A percentile compares a stretch with the other conserved stretches of the same genome.
These are phyloP conservation scores for Cerceris rybyensis DNA, from an alignment of 2,888 invertebrate species.

Conservation along the genomic window DNA sequence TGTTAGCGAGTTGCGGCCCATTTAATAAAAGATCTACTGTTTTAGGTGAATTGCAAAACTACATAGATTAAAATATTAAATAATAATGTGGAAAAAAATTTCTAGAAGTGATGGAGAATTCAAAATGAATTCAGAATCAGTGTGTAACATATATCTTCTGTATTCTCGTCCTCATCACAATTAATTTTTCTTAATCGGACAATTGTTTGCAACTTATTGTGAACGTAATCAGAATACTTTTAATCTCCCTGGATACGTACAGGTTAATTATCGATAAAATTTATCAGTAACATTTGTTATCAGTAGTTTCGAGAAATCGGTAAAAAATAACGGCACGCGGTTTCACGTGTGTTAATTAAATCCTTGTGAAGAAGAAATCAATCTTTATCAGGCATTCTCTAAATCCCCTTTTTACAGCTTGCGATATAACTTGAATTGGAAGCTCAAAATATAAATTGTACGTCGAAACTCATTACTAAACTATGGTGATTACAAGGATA, in stretches of 20 bases:
- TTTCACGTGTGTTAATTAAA: conserved; percentile 22
- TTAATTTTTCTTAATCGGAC: neutral
- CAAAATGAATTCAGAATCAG: no score
- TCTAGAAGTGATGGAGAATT: no score
- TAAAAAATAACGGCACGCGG: conserved; percentile 16
- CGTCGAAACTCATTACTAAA: neutral
- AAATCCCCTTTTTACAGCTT: neutral
- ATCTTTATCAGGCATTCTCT: neutral
- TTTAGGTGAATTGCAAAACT: no score
- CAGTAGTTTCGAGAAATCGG: neutral
- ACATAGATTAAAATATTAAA: no score
- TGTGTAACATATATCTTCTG: neutral
- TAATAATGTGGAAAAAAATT: no score
- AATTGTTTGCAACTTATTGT: conserved; percentile 1
- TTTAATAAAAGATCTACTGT: no score
- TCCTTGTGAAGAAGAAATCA: neutral
- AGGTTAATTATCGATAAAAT: conserved; percentile 19
- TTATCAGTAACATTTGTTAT: conserved; percentile 5
- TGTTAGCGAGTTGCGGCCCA: no score
- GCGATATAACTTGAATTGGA: neutral
- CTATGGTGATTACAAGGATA: no score
- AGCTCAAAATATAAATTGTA: neutral
- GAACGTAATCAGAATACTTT: conserved; percentile 2
- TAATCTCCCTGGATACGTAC: conserved; percentile 11
- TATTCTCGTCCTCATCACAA: neutral